Conservation (phyloP, 1,140 invertebrate genomes). For the Aradophagus sp. region DNA sequence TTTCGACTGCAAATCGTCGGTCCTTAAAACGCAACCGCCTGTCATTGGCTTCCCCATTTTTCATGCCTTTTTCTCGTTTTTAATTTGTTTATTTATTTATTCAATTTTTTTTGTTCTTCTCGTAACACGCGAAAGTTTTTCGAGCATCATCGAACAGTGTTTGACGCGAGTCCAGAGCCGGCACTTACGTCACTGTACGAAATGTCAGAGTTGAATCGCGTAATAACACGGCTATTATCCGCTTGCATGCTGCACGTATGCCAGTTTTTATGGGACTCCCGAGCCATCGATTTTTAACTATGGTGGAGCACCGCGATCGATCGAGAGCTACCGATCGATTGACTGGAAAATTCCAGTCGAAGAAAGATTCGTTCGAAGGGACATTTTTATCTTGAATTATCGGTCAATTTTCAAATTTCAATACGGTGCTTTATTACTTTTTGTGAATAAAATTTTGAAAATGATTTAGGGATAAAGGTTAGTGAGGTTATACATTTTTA, state of each 20-base stretch:
- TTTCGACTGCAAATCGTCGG: constrained; percentile 18
- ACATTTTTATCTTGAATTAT: too few relatives aligned
- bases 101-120: too few relatives aligned
- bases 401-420: too few relatives aligned
- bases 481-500: too few relatives aligned
- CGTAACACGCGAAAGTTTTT: constrained; percentile 40
- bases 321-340: constrained; percentile 36
- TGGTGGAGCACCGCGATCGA: too few relatives aligned
- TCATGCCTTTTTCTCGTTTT: constrained; percentile 2
- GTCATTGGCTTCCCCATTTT: constrained; percentile 41
- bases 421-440: too few relatives aligned
- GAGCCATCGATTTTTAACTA: constrained; percentile 35
- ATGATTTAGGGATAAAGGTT: too few relatives aligned
- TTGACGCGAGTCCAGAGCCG: constrained; percentile 23
- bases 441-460: too few relatives aligned
- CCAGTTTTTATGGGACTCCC: constrained; percentile 34
- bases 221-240: constrained; percentile 50
- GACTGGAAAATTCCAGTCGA: constrained; percentile 24
- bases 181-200: constrained; percentile 47
- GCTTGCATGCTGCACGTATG: constrained; percentile 42
- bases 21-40: constrained; percentile 39
- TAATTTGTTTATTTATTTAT: too few relatives aligned
- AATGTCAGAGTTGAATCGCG: constrained; percentile 56
- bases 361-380: constrained; percentile 24
- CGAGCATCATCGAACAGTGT: constrained; percentile 20